Evolutionary conservation across 2,113 vertebrate genomes (phyloP).

Genomic region (Hippocampus zosterae): DNA sequence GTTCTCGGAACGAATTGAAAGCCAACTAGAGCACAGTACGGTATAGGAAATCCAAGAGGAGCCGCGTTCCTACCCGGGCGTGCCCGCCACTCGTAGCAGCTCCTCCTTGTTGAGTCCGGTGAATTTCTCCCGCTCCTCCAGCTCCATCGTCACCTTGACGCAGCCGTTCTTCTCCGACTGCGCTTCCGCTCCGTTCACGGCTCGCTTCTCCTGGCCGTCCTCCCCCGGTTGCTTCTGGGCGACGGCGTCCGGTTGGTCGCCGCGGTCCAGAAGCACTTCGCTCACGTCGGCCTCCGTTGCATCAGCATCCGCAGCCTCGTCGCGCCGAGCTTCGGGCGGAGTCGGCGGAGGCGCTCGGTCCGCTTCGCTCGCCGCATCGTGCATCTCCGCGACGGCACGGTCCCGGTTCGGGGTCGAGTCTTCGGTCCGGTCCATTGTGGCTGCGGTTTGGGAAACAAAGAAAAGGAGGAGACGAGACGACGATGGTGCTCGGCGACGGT

Average conservation of each 20-base stretch:
- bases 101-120: constrained; percentile 87
- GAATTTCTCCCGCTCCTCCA: constrained; percentile 65
- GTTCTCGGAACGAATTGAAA: no score
- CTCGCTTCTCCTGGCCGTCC: constrained; percentile 80
- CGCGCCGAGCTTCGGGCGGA: constrained; percentile 10
- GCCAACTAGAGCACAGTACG: no score
- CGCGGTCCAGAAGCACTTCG: constrained; percentile 81
- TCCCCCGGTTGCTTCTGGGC: constrained; percentile 79
- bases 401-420: not conserved
- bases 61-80: constrained; percentile 63
- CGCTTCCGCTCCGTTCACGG: constrained; percentile 67
- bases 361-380: constrained; percentile 2
- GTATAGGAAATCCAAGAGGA: no score
- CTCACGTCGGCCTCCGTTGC: constrained; percentile 73
- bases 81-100: constrained; percentile 80
- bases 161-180: constrained; percentile 76
- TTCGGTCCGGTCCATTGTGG: constrained; percentile 25
- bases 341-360: constrained; percentile 59
- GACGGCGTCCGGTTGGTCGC: constrained; percentile 46
- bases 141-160: constrained; percentile 72
- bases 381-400: constrained; percentile 38
- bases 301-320: constrained; percentile 32
- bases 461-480: not conserved
- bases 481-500: not conserved
- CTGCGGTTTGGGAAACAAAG: not conserved